Conservation (phyloP, 2,113 vertebrate genomes). For the Sus scrofa region T2T-Sscrofa CM000826.6:153799001-153799500, state of each 20-base stretch:
- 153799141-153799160: too few species aligned
- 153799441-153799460: not conserved
- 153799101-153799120: conserved; percentile 54
- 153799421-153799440: not conserved
- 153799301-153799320: not conserved
- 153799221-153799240: not conserved
- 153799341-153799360: not conserved
- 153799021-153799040: too few species aligned
- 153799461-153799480: not conserved
- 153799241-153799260: too few species aligned
- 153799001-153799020: not conserved
- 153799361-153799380: accelerated
- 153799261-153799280: accelerated
- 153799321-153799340: accelerated
- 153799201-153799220: accelerated
- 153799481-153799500: not conserved
- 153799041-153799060: accelerated
- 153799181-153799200: not conserved
- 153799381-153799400: too few species aligned
- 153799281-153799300: accelerated
- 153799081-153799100: not conserved
- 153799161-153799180: not conserved
- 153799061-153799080: conserved; percentile 45
- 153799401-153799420: too few species aligned
- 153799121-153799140: not conserved